Base-by-base conservation (phyloP, 2,797 vertebrate species). In the Tragopan temminckii region DNA sequence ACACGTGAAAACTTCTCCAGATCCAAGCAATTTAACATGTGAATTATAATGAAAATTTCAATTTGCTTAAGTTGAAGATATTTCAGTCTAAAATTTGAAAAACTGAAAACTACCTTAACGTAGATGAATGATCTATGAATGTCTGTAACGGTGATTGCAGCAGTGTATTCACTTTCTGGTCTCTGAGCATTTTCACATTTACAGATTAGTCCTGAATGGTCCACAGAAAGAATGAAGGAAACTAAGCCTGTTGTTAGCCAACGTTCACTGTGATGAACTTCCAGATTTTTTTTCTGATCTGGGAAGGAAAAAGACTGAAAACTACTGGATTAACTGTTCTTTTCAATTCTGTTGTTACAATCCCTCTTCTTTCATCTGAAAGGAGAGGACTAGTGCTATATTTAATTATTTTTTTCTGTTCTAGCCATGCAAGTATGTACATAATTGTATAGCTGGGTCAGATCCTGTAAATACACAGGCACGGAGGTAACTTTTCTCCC, bases 401-500 rank as follows among this genome's bases (percentile, higher is more conserved):
- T 80, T 92, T 85, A 95, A 82, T 45, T 35, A 5, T 2, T n/a
- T 77, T 50, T 79, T 57, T 81, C 66, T 77, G 57, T 66, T 61
- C 78, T 64, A 87, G 19, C 71, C 64, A 61, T 8, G 0, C 64
- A 61, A 93, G 17, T 1, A 55, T 21, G 43, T 43, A 31, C 70
- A 23, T 33, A 57, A 89, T 78, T 92, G 35, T 62, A 57, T 0
- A 46, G 64, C 80, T 6, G 18, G 29, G 68, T 61, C 61, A 6
- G 2, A 14, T 57, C 33, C 80, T 90, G 72, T 76, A n/a, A 87
- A 35, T 61, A 40, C 0, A 0, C n/a, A 68, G 57, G 63, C 88
- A 67, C 1, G 15, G 78, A 80, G 75, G 92, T 48, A 85, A 82
- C 75, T 93, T 77, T 78, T 90, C 78, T 95, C 86, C 78, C 72